phyloP scores from a whole-genome alignment of 2,888 invertebrate species.

The Parnassius smintheus region DNA sequence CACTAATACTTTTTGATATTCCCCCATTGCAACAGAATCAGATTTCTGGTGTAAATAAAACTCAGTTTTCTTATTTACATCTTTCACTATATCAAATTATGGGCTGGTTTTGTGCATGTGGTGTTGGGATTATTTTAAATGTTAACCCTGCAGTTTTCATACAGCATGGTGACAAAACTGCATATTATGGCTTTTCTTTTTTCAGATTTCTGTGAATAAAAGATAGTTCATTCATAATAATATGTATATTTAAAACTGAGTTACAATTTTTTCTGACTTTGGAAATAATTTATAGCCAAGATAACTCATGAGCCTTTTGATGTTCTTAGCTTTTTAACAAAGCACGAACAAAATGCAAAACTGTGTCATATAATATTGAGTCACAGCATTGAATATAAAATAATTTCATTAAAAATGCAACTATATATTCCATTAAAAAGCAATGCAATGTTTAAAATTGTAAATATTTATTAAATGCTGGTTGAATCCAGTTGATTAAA shows the following conservation, averaged over 20 bases:
- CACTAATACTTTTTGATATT: too few species aligned
- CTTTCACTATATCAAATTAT: too few species aligned
- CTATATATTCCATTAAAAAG: slow-evolving; percentile 74
- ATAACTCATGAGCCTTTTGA: slow-evolving; percentile 57
- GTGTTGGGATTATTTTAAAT: too few species aligned
- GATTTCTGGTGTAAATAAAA: too few species aligned
- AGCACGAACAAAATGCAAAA: slow-evolving; percentile 59
- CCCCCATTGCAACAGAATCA: too few species aligned
- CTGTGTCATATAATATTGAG: slow-evolving; percentile 69
- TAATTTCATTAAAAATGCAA: slow-evolving; percentile 76
- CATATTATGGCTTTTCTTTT: too few species aligned
- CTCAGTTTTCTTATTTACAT: too few species aligned
- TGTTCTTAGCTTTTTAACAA: slow-evolving; percentile 55
- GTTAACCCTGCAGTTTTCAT: too few species aligned
- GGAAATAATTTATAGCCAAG: slow-evolving; percentile 65
- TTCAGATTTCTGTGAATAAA: too few species aligned
- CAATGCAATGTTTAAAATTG: slow-evolving; percentile 73
- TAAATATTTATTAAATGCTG: slow-evolving; percentile 77
- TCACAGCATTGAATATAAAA: slow-evolving; percentile 74
- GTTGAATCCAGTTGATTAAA: slow-evolving; percentile 62
- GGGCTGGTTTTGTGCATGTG: too few species aligned
- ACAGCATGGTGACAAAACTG: too few species aligned
- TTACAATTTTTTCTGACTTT: slow-evolving; percentile 74
- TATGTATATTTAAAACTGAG: slow-evolving; percentile 75
- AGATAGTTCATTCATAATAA: too few species aligned